Evolutionary conservation across 2,113 vertebrate genomes (phyloP).

Genomic region (Pelobates fuscus): DNA sequence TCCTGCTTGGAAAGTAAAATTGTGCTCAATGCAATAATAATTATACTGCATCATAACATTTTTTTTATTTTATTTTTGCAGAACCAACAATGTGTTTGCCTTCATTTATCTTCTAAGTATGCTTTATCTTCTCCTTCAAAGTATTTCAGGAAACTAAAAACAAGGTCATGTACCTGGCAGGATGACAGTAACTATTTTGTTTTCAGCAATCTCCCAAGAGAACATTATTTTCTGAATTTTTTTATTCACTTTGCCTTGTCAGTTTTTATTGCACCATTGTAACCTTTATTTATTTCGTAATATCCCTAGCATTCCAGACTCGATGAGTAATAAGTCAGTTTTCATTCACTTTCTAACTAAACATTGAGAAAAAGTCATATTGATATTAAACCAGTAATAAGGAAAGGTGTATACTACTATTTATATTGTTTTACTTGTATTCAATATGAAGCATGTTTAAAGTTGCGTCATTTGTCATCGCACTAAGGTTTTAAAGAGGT

Average conservation of each 20-base stretch:
- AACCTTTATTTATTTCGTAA: constrained; percentile 6
- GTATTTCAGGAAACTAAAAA: constrained; percentile 1
- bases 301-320: not conserved
- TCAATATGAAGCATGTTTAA: too few relatives aligned
- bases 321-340: constrained; percentile 3
- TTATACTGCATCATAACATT: not conserved
- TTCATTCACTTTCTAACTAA: not conserved
- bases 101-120: not conserved
- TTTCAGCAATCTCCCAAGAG: constrained; percentile 1
- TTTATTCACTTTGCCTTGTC: constrained; percentile 6
- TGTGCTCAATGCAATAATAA: not conserved
- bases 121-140: not conserved
- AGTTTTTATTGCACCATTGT: constrained; percentile 5
- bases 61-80: not conserved
- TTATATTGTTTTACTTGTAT: too few relatives aligned
- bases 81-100: not conserved
- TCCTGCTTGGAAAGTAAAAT: too few relatives aligned
- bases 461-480: too few relatives aligned
- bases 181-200: constrained; percentile 2
- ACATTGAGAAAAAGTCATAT: not conserved
- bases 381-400: not conserved
- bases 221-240: not conserved
- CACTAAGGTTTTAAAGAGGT: too few relatives aligned
- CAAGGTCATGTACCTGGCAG: constrained; percentile 6
- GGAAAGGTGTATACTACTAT: too few relatives aligned